phyloP scores from a whole-genome alignment of 1,140 invertebrate species.

The Atta colombica region DNA sequence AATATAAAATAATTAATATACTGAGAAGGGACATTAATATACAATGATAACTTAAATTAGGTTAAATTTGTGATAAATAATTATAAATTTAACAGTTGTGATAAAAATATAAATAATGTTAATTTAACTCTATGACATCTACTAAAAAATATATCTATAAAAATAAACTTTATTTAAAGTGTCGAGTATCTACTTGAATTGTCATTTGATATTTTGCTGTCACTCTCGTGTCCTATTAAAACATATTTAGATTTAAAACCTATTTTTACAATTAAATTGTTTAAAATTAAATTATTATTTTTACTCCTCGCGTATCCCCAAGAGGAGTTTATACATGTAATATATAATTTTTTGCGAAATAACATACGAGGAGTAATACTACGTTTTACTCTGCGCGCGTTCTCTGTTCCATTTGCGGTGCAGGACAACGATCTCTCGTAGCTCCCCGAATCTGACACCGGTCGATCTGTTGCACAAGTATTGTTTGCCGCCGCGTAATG shows the following conservation, averaged over 20 bases:
- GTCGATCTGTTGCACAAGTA: conserved; percentile 60
- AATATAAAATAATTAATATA: no score
- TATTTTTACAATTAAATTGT: not conserved
- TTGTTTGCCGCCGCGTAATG: conserved; percentile 51
- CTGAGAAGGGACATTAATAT: no score
- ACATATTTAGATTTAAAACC: not conserved
- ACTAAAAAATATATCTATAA: no score
- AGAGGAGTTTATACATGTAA: not conserved
- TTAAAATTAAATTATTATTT: not conserved
- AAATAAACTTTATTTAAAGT: no score
- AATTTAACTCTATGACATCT: no score
- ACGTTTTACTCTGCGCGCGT: no score
- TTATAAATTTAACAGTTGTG: no score
- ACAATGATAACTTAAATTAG: no score
- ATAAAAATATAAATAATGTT: no score
- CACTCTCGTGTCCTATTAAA: not conserved
- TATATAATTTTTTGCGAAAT: not conserved
- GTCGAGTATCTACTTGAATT: no score
- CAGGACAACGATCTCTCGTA: conserved; percentile 10
- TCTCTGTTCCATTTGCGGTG: not conserved
- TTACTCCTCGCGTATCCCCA: not conserved
- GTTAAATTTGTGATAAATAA: no score
- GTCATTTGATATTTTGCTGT: not conserved
- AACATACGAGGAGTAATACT: conserved; percentile 1
- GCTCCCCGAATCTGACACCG: conserved; percentile 38